Percentiles rank a stretch among this genome's conserved stretches.
Evolutionary conservation across 2,113 vertebrate genomes (phyloP).

Genomic region (Corvus hawaiiensis): DNA sequence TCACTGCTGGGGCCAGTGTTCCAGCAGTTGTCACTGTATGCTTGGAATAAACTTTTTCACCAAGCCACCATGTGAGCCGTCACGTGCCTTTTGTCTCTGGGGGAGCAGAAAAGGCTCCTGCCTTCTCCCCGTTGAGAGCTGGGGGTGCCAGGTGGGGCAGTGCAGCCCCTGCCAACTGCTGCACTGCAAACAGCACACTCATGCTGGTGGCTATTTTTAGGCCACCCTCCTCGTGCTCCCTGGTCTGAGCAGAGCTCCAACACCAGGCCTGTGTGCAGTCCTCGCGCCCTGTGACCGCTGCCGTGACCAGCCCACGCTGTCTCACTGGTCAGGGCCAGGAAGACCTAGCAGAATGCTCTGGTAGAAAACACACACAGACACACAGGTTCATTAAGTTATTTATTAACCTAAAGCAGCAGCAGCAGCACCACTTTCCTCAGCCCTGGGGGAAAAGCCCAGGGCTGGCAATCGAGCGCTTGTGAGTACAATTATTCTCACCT

Average conservation of each 20-base stretch:
- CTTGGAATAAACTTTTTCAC: conserved; percentile 60
- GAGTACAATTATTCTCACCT: not conserved
- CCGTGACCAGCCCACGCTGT: not conserved
- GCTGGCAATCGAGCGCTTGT: not conserved
- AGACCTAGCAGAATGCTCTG: not conserved
- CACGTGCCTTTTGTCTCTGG: not conserved
- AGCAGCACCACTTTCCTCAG: not conserved
- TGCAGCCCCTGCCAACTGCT: not conserved
- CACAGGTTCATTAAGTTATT: not conserved
- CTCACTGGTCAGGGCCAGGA: accelerated
- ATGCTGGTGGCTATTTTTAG: conserved; percentile 27
- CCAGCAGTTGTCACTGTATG: not conserved
- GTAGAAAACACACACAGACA: not conserved
- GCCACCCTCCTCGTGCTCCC: not conserved
- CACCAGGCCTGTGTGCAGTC: accelerated
- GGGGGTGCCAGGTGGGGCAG: accelerated
- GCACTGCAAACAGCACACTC: not conserved
- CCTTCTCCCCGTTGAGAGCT: accelerated
- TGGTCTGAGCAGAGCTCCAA: not conserved
- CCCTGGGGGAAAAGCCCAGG: not conserved
- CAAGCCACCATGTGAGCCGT: not conserved
- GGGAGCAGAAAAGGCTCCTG: not conserved
- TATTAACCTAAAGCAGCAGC: not conserved
- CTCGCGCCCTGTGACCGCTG: not conserved
- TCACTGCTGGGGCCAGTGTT: not conserved